Conservation (phyloP, 2,113 vertebrate species). For the Brienomyrus longianalis region DNA sequence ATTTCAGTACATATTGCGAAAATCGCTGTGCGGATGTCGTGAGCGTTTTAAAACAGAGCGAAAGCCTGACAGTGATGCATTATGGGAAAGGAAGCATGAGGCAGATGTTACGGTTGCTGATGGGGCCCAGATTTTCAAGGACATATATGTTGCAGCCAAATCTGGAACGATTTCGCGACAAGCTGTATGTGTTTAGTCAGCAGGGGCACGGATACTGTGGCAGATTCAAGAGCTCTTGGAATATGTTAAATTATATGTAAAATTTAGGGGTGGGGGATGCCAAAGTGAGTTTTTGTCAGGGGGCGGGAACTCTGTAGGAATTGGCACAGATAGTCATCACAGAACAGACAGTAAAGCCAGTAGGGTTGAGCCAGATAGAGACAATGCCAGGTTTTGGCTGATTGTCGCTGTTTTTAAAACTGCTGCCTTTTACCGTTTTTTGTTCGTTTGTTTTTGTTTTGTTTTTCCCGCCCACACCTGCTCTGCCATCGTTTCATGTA, state of each 20-base stretch:
- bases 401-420: slow-evolving; percentile 6
- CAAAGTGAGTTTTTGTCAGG: background rate
- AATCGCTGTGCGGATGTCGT: slow-evolving; percentile 29
- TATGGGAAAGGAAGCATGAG: background rate
- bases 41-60: background rate
- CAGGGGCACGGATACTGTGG: background rate
- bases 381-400: background rate
- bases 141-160: background rate
- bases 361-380: too few species aligned
- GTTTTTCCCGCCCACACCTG: background rate
- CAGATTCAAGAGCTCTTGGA: background rate
- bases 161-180: background rate
- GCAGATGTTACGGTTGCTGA: background rate
- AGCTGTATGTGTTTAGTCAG: background rate
- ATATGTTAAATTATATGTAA: background rate
- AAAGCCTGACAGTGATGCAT: background rate
- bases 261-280: background rate
- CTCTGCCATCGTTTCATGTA: background rate
- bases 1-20: slow-evolving; percentile 50
- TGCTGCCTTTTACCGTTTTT: background rate
- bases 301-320: background rate
- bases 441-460: background rate
- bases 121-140: background rate
- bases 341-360: background rate
- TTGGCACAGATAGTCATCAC: background rate